Evolutionary conservation across 2,113 vertebrate genomes (phyloP), one percentile per base, ranked within the genome.

Genomic region (Paralichthys olivaceus): DNA sequence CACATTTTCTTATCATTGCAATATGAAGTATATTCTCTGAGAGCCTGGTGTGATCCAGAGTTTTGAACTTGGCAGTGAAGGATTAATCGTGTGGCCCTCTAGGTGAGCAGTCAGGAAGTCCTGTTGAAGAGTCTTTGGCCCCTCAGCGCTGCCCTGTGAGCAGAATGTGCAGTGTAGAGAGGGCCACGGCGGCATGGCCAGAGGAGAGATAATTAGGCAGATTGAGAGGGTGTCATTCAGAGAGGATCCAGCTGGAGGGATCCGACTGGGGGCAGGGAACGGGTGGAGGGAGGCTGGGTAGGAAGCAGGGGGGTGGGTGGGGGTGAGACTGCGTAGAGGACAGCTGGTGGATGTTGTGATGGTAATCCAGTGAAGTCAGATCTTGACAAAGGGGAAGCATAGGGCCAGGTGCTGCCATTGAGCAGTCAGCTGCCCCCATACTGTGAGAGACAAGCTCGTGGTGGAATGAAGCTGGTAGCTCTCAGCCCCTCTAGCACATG

Each of bases 331-430:
- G 77, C 77, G 64, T 81, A 88, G 89, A 88, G 92, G 93, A 94
- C 94, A 95, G 94, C 94, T 95, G 94, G 94, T 95, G 94, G 94
- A 95, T 95, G 94, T 95, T 95, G 94, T 94, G 94, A 95, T 95
- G 94, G 93, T 95, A 95, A 95, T 95, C 93, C 91, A 92, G 91
- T 90, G 90, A 93, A 95, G 93, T 95, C 94, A 95, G 90, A 89
- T 91, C 87, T 90, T 89, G 86, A 94, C 93, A 94, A 95, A 94
- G 85, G 88, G 86, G 89, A 90, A 93, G 90, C 90, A 89, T 82
- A 94, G 92, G 92, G 92, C 94, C 94, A 95, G 94, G 94, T 95
- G 94, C 94, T 95, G 88, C 92, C 93, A 95, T 95, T 95, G 93
- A 95, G 91, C 74, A 86, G 89, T 91, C 89, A 87, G 91, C 91